Conservation (phyloP, 2,797 vertebrate genomes). For the Sus cebifrons region DNA sequence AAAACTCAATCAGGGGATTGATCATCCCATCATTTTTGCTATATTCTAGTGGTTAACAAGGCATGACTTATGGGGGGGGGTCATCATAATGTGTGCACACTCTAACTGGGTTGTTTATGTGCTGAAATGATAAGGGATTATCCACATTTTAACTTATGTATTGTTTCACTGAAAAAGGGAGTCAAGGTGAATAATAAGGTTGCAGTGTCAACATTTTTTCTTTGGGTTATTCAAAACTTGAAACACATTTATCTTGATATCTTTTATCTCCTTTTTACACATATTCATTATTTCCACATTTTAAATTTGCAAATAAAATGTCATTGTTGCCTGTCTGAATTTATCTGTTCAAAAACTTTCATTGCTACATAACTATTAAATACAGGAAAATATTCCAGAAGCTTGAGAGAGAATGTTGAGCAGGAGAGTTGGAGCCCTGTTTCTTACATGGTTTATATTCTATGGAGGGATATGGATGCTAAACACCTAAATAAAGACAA, state of each 20-base stretch:
- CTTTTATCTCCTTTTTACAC: background rate
- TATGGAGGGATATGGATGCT: background rate
- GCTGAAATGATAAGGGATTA: background rate
- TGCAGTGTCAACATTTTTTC: background rate
- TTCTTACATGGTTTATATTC: background rate
- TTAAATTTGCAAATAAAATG: background rate
- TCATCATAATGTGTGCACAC: rapidly evolving
- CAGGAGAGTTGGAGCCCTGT: no score
- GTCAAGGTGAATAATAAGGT: background rate
- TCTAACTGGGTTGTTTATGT: background rate
- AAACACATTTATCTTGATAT: background rate
- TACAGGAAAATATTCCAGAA: background rate
- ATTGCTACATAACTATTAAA: background rate
- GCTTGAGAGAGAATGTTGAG: background rate
- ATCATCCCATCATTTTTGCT: background rate
- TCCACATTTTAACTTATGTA: background rate
- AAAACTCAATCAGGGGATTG: background rate
- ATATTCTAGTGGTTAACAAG: background rate
- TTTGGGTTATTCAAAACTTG: background rate
- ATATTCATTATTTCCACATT: background rate
- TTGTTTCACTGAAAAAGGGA: background rate
- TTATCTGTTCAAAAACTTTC: background rate
- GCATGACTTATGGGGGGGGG: no score
- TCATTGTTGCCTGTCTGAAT: background rate
- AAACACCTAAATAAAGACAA: background rate